phyloP scores from a whole-genome alignment of 2,888 invertebrate species.

The Leuctra nigra region DNA sequence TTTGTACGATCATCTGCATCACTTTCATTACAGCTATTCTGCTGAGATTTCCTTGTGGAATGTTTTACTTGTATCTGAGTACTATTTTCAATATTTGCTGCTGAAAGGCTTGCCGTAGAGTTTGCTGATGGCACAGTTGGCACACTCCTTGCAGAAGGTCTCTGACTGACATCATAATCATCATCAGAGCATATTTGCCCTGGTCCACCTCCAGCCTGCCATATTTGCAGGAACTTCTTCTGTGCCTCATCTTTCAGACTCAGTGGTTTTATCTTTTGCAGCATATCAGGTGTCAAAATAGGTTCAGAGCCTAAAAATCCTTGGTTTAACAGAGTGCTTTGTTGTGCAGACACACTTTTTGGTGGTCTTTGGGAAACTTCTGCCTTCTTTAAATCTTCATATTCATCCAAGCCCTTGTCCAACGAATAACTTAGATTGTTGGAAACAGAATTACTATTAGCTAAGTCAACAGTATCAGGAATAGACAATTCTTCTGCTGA shows the following conservation, averaged over 20 bases:
- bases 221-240: slow-evolving; percentile 24
- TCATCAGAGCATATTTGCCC: slow-evolving; percentile 27
- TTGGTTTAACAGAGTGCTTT: background rate
- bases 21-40: background rate
- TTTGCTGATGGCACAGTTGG: background rate
- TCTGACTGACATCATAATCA: slow-evolving; percentile 17
- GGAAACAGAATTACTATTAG: background rate
- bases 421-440: slow-evolving; percentile 26
- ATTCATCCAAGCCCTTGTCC: slow-evolving; percentile 30
- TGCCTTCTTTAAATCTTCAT: slow-evolving; percentile 26
- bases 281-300: slow-evolving; percentile 20
- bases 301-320: slow-evolving; percentile 27
- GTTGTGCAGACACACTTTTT: background rate
- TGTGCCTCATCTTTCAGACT: slow-evolving; percentile 23
- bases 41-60: background rate
- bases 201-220: slow-evolving; percentile 27
- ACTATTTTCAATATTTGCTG: background rate
- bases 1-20: background rate
- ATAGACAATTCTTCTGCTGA: slow-evolving; percentile 16
- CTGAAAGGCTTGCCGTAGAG: background rate
- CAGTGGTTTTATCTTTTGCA: background rate
- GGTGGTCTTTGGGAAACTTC: slow-evolving; percentile 6
- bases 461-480: background rate
- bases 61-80: no score
- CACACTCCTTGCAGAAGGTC: background rate